phyloP scores from a whole-genome alignment of 2,888 invertebrate species.

The Tromatobia lineatoria region DNA sequence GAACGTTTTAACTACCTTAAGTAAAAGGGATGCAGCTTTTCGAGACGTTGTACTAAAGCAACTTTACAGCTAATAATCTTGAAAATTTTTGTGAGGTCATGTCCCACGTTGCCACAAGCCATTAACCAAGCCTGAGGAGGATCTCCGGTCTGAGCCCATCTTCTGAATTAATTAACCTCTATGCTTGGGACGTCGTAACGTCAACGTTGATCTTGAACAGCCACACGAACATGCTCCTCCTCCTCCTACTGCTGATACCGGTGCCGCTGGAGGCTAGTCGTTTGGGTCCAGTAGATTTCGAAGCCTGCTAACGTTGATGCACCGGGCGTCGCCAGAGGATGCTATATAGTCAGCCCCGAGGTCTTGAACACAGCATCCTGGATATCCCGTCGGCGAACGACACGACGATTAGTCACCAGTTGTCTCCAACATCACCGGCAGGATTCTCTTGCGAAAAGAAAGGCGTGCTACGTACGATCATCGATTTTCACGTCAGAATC shows the following conservation, averaged over 20 bases:
- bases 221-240: slow-evolving; percentile 23
- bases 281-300: slow-evolving; percentile 34
- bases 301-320: slow-evolving; percentile 39
- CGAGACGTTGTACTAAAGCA: neutral
- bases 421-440: slow-evolving; percentile 51
- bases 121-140: neutral
- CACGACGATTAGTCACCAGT: slow-evolving; percentile 56
- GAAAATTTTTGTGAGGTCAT: slow-evolving; percentile 12
- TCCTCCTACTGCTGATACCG: neutral
- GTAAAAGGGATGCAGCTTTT: neutral
- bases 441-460: slow-evolving; percentile 46
- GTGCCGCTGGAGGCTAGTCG: slow-evolving; percentile 12
- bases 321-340: slow-evolving; percentile 6
- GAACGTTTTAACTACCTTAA: too few relatives aligned
- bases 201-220: slow-evolving; percentile 44
- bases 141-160: slow-evolving; percentile 9
- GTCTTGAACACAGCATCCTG: slow-evolving; percentile 17
- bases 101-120: neutral
- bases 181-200: slow-evolving; percentile 10
- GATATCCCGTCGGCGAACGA: slow-evolving; percentile 20
- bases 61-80: neutral
- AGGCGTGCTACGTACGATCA: slow-evolving; percentile 38
- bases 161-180: slow-evolving; percentile 42
- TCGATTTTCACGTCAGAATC: slow-evolving; percentile 52
- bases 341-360: slow-evolving; percentile 12